Evolutionary conservation across 2,797 vertebrate species (phyloP), one percentile per base, ranked within the genome.

Genomic region (Todus mexicanus): DNA sequence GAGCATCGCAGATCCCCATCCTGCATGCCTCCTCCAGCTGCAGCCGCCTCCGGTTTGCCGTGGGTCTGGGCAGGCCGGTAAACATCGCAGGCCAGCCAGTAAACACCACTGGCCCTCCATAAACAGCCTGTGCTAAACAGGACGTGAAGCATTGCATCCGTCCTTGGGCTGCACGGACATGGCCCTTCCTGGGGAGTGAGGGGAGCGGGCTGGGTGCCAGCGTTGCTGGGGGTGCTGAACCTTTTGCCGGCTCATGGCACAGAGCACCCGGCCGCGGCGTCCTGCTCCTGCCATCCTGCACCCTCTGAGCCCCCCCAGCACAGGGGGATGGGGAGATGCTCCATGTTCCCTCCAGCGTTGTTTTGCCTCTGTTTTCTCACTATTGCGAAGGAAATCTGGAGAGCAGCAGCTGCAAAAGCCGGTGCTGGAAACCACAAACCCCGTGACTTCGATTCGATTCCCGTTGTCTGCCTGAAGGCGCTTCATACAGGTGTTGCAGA

Each of bases 21-120:
- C n/a, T 5, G 5, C 71, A 73, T 56, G 73, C 78, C 84, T 65
- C 63, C 54, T 37, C 25, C 92, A 85, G 71, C 93, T 95, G 95
- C 96, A 96, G 96, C 96, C 96, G 97, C 86, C 95, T 94, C 84
- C 5, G 37, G 66, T 77, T 29, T 71, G 91, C 83, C 60, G 89
- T 81, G 93, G 77, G 80, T 53, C 83, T 5, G 3, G 79, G 71
- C 5, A 16, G 80, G 69, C 57, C 1, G 9, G 84, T 53, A 53
- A 53, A 53, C 51, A 53, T 27, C 29, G 51, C 29, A 29, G 51
- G 94, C 40, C 50, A 27, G 93, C 40, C 50, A 51, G 50, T 51
- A 51, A 51, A 29, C 50, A 51, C 50, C 14, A 26, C 50, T 51
- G 50, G 50, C 26, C 17, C 38, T 17, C 71, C 14, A 12, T 75